Conservation (phyloP, 1,140 invertebrate genomes). For the Hyphantria cunea region DNA sequence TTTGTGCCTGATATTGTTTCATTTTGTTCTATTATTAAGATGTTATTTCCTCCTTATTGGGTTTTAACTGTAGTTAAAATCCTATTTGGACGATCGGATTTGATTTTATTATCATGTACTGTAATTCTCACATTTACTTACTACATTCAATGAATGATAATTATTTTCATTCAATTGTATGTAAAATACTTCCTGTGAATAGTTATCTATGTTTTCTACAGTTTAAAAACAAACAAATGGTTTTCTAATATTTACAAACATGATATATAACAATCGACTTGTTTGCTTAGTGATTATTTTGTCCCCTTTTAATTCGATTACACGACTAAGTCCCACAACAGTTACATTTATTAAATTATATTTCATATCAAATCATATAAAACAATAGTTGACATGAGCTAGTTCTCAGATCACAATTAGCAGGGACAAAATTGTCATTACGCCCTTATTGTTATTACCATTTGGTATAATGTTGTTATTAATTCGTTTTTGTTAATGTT, state of each 20-base stretch:
- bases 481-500: constrained; percentile 61
- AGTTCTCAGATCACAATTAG: constrained; percentile 7
- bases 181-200: no score
- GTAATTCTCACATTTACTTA: background rate
- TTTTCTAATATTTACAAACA: background rate
- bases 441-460: constrained; percentile 45
- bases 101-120: constrained; percentile 24
- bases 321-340: background rate
- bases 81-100: constrained; percentile 45
- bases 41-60: constrained; percentile 47
- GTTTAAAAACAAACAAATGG: background rate
- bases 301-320: constrained; percentile 29
- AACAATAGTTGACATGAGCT: constrained; percentile 18
- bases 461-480: constrained; percentile 48
- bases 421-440: constrained; percentile 68
- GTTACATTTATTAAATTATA: constrained; percentile 1
- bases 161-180: background rate
- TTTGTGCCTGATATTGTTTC: constrained; percentile 62
- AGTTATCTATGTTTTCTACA: no score
- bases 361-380: constrained; percentile 11
- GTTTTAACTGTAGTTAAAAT: constrained; percentile 45
- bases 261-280: constrained; percentile 1
- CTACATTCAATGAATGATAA: background rate
- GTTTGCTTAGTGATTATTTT: constrained; percentile 52
- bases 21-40: constrained; percentile 36